Conservation (phyloP, 1,140 invertebrate species). For the Scaptomyza hsui region DNA sequence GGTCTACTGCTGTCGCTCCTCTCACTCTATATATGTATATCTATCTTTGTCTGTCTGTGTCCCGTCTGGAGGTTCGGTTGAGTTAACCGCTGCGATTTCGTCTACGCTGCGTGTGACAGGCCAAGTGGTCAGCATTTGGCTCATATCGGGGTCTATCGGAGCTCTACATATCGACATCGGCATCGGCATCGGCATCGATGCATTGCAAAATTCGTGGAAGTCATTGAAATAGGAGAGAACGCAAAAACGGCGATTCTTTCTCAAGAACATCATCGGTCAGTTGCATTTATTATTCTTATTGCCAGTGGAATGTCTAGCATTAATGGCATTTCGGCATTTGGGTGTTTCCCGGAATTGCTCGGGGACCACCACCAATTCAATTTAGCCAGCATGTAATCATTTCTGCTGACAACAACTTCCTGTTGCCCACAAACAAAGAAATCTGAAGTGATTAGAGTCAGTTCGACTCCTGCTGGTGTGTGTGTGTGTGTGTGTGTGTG, state of each 20-base stretch:
- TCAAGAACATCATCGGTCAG: constrained; percentile 28
- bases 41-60: neutral
- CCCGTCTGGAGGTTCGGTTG: neutral
- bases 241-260: constrained; percentile 27
- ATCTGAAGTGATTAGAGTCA: constrained; percentile 44
- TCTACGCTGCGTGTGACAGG: constrained; percentile 38
- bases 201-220: constrained; percentile 52
- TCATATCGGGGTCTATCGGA: neutral
- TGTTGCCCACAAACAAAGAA: constrained; percentile 31
- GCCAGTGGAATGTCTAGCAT: constrained; percentile 8
- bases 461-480: neutral
- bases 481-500: constrained; percentile 5
- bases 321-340: neutral
- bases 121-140: constrained; percentile 29
- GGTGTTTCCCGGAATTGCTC: constrained; percentile 38
- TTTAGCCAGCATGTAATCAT: constrained; percentile 46
- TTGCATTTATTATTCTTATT: constrained; percentile 45
- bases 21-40: neutral
- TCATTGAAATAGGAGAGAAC: constrained; percentile 48
- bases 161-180: constrained; percentile 25
- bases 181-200: constrained; percentile 29
- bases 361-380: constrained; percentile 38
- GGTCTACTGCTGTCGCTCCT: neutral
- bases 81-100: constrained; percentile 22
- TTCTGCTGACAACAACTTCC: constrained; percentile 54